Evolutionary conservation across 2,113 vertebrate species (phyloP).

Genomic region (Sander vitreus): DNA sequence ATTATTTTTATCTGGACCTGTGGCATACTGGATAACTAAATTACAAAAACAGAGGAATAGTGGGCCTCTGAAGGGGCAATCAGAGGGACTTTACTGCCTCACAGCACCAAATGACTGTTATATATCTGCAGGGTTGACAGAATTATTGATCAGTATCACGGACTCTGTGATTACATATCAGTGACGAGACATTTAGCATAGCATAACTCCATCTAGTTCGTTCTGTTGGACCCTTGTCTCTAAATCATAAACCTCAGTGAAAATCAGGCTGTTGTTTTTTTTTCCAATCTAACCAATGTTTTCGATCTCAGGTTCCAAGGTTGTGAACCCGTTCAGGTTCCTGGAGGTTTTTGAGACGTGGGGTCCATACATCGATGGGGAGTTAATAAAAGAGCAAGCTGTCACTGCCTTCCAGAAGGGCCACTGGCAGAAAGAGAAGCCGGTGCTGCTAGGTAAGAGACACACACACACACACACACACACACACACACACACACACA

Average conservation of each 20-base stretch:
- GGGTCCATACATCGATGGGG: conserved; percentile 82
- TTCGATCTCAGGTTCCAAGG: conserved; percentile 75
- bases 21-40: conserved; percentile 27
- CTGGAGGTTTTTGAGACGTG: conserved; percentile 85
- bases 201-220: background rate
- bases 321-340: conserved; percentile 83
- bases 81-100: conserved; percentile 28
- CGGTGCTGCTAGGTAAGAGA: conserved; percentile 79
- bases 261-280: too few relatives aligned
- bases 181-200: background rate
- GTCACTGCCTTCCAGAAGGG: conserved; percentile 81
- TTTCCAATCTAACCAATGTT: background rate
- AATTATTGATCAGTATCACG: conserved; percentile 46
- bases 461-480: background rate
- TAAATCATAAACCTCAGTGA: background rate
- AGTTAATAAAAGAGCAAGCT: conserved; percentile 82
- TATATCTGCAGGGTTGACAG: conserved; percentile 26
- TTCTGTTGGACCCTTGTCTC: background rate
- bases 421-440: conserved; percentile 85
- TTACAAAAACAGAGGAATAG: conserved; percentile 5
- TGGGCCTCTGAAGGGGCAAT: conserved; percentile 33
- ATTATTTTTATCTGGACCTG: background rate
- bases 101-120: conserved; percentile 24
- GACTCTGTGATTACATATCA: conserved; percentile 16
- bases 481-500: background rate